Base-by-base conservation (phyloP, 2,888 invertebrate species). In the Andrena praecox region DNA sequence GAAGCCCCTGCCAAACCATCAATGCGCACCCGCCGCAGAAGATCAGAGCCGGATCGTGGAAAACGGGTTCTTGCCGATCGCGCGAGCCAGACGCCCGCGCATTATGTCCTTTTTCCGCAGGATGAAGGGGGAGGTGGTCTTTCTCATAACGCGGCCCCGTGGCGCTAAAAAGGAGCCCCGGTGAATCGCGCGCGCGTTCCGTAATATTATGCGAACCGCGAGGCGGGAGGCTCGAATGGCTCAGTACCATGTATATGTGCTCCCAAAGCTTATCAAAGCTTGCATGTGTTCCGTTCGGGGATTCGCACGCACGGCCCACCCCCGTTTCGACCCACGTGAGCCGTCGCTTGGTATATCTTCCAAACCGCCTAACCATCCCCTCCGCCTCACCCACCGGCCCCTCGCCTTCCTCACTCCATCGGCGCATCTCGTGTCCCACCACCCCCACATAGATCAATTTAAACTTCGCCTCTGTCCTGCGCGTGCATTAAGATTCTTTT, bases 401-500 rank as follows among this genome's bases (percentile, higher is more conserved):
- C 54, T 56, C 68, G 68, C 62, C 88, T 74, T 77, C 80, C 82
- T 84, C 83, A 77, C 80, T 82, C 81, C 42, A 74, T 67, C 48
- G 74, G 80, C 16, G 42, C 50, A 60, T 68, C 80, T 59, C 75
- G 66, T 79, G 75, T 83, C 83, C 75, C 77, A 87, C 77, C 80
- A 77, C 85, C 85, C 77, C 52, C 83, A 77, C 83, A 79, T 85
- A 88, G 92, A 93, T 93, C 93, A 93, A 94, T 94, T 92, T 92
- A 91, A 92, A 92, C 92, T 92, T 92, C 91, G 86, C 89, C 88
- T 90, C 89, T 87, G 87, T 16, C 89, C 90, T 88, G 91, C 91
- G 92, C 90, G 92, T 88, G 91, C 92, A 91, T 93, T 93, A 93
- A 94, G 94, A 94, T 93, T 93, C 93, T 76, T 93, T 93, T 92